Base-by-base conservation (phyloP, 1,140 invertebrate species). In the Sweltsa coloradensis region DNA sequence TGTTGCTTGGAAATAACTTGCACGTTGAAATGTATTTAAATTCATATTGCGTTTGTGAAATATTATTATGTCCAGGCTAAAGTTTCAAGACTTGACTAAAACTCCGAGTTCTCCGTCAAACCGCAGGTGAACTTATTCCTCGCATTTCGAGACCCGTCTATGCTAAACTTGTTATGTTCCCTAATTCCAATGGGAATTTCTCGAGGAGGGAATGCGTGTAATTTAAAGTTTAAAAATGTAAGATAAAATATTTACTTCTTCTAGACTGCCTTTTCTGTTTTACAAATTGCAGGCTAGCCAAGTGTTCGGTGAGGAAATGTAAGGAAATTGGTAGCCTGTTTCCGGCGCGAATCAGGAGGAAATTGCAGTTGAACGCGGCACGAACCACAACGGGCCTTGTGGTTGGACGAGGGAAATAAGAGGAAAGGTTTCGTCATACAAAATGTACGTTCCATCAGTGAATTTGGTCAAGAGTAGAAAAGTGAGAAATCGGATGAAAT, bases 371-470 rank as follows among this genome's bases (percentile, higher is more conserved):
- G 9, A 40, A 40, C 37, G 4, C 21, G 19, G 24, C 9, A 40
- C 13, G 3, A 23, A 40, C 19, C 13, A 19, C 5, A 19, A 23
- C 13, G 14, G 16, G 37, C 3, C 3, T 19, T 3, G 37, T 13
- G 37, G 16, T 3, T 13, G 6, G 1, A 29, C 26, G 18, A 44
- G 42, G 42, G 42, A 44, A 44, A 44, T 44, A 44, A 44, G 42
- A 44, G 42, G 26, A 44, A 44, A 44, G 42, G 25, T 9, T 16
- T 14, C 7, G 42, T 44, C 42, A 44, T 44, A 27, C 42, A 44
- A 44, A 44, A 44, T 44, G 42, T 44, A 44, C 34, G 42, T 25
- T 25, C 42, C 42, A 44, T 44, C 42, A 44, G 42, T n/a, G 42
- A 13, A 44, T 44, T 44, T 44, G 42, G 42, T 31, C 42, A 44